Conservation (phyloP, 2,888 invertebrate genomes). For the Labia minor region DNA sequence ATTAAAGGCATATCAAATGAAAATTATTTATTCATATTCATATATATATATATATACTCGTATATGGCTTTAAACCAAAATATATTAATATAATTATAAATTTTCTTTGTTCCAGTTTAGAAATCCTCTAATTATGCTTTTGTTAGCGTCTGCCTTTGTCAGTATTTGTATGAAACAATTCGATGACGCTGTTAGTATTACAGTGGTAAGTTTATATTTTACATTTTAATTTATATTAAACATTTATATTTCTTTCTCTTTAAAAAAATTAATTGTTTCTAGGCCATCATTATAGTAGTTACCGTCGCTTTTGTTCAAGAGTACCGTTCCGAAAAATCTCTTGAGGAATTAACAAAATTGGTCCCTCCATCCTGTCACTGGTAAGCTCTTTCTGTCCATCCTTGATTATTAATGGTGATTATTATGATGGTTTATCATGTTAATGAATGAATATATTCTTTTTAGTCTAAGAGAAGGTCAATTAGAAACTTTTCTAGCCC, state of each 20-base stretch:
- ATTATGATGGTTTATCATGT: background rate
- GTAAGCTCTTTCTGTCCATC: conserved; percentile 47
- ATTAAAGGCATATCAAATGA: too few relatives aligned
- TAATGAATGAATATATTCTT: conserved; percentile 24
- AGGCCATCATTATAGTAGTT: conserved; percentile 81
- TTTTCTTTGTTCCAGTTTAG: conserved; percentile 59
- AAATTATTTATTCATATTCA: too few relatives aligned
- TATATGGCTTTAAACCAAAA: too few relatives aligned
- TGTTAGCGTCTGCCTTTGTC: conserved; percentile 87
- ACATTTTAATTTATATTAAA: background rate
- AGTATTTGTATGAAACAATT: conserved; percentile 93
- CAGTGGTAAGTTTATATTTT: conserved; percentile 64
- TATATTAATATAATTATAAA: too few relatives aligned
- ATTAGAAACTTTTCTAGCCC: conserved; percentile 79
- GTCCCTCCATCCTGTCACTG: conserved; percentile 94
- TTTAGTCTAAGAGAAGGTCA: conserved; percentile 74
- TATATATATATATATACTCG: too few relatives aligned
- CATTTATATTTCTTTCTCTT: background rate
- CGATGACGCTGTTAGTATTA: conserved; percentile 98
- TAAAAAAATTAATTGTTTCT: conserved; percentile 25
- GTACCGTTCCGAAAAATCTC: conserved; percentile 94
- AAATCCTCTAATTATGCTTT: conserved; percentile 88
- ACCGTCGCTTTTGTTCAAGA: conserved; percentile 99
- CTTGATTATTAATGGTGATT: conserved; percentile 4
- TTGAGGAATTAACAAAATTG: conserved; percentile 91